Percentiles rank a stretch among this genome's conserved stretches.
phyloP scores from a whole-genome alignment of 2,888 invertebrate species.

The Cordilura impudica region DNA sequence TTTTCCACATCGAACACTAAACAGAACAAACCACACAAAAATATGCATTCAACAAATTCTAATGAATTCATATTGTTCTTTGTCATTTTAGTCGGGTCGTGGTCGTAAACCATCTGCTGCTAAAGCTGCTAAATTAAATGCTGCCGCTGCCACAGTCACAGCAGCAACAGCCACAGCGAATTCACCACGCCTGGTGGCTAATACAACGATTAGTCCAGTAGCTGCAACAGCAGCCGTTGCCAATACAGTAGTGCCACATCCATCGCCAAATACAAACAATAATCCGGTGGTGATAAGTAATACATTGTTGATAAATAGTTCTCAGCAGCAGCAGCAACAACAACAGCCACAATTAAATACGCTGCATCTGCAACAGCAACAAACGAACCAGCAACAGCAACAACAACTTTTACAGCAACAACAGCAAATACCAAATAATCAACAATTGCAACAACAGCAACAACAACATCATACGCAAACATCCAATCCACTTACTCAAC shows the following conservation, averaged over 20 bases:
- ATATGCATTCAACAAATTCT: constrained; percentile 22
- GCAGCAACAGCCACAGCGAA: constrained; percentile 71
- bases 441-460: constrained; percentile 64
- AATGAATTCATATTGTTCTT: constrained; percentile 25
- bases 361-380: constrained; percentile 51
- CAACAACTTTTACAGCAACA: constrained; percentile 65
- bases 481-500: constrained; percentile 66
- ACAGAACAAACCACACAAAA: constrained; percentile 35
- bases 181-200: constrained; percentile 69
- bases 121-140: constrained; percentile 76
- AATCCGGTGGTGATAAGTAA: constrained; percentile 28
- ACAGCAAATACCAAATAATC: constrained; percentile 64
- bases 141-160: constrained; percentile 68
- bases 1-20: neutral
- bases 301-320: constrained; percentile 49
- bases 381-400: constrained; percentile 20
- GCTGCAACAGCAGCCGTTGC: constrained; percentile 70
- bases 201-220: constrained; percentile 72
- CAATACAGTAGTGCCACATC: constrained; percentile 72
- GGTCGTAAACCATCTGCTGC: constrained; percentile 74
- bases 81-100: constrained; percentile 70
- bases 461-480: constrained; percentile 63
- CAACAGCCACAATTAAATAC: constrained; percentile 62
- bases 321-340: constrained; percentile 47
- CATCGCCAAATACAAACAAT: constrained; percentile 73